A percentile compares a stretch with the other conserved stretches of the same genome.
phyloP scores from a whole-genome alignment of 2,888 invertebrate species.

The Andrena dorsata region DNA sequence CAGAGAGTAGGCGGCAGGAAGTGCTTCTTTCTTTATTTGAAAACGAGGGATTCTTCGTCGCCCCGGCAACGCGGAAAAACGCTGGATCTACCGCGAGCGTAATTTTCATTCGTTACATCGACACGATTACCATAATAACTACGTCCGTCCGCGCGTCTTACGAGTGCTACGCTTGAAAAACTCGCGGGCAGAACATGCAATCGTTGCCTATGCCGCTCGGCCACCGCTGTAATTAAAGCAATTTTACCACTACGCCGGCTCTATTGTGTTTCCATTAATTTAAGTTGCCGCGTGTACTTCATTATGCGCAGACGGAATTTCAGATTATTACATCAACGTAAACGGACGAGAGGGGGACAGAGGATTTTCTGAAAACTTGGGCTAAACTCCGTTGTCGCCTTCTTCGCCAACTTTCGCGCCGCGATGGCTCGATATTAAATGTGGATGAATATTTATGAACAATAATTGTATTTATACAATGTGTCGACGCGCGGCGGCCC shows the following conservation, averaged over 20 bases:
- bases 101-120: constrained; percentile 11
- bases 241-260: constrained; percentile 25
- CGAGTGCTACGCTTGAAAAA: background rate
- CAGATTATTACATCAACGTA: constrained; percentile 66
- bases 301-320: constrained; percentile 55
- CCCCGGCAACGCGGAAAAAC: constrained; percentile 42
- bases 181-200: background rate
- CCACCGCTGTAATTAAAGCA: constrained; percentile 30
- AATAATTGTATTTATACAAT: constrained; percentile 81
- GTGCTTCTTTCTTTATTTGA: constrained; percentile 61
- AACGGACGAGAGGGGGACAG: constrained; percentile 28
- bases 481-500: constrained; percentile 65
- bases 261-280: constrained; percentile 55
- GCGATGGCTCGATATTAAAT: constrained; percentile 77
- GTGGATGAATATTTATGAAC: constrained; percentile 82
- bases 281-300: constrained; percentile 41
- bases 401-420: constrained; percentile 64
- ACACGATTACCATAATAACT: constrained; percentile 17
- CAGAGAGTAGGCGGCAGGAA: constrained; percentile 39
- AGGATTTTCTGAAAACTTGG: constrained; percentile 68
- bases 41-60: constrained; percentile 57
- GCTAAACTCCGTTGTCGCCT: constrained; percentile 62
- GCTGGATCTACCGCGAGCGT: background rate
- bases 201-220: background rate
- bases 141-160: constrained; percentile 9